Percentiles rank a stretch among this genome's conserved stretches.
Conservation (phyloP, 2,797 vertebrate species). For the Bucorvus abyssinicus region DNA sequence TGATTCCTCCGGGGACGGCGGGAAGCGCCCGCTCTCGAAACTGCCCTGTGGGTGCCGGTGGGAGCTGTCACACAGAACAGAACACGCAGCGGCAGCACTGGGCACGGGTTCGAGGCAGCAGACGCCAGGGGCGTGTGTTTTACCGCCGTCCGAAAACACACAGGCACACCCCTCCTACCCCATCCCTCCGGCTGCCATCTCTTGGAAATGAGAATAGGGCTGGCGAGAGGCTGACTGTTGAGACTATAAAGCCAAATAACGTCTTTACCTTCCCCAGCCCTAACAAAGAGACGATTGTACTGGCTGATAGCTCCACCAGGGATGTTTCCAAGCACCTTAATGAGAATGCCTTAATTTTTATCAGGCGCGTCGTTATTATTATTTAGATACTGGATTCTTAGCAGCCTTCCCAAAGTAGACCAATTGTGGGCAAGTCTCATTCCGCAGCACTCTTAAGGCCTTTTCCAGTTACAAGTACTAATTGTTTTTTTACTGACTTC, state of each 20-base stretch:
- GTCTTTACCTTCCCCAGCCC: not conserved
- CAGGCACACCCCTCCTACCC: too few relatives aligned
- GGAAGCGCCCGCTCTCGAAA: not conserved
- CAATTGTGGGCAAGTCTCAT: not conserved
- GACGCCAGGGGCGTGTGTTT: not conserved
- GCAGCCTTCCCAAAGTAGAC: not conserved
- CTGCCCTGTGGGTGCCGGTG: not conserved
- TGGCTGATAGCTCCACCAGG: not conserved
- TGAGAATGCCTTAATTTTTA: not conserved
- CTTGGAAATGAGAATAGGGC: not conserved
- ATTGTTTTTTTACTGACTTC: not conserved
- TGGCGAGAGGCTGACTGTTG: not conserved
- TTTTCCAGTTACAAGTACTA: not conserved
- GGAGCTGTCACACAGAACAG: not conserved
- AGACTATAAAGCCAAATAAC: not conserved
- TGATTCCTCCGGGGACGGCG: not conserved
- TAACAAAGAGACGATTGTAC: not conserved
- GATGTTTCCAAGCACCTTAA: not conserved
- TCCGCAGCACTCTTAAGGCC: not conserved
- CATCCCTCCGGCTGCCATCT: not conserved
- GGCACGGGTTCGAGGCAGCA: not conserved
- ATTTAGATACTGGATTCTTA: not conserved
- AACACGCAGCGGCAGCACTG: not conserved
- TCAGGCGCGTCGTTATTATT: not conserved
- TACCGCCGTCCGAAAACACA: not conserved